phyloP scores from a whole-genome alignment of 2,888 invertebrate species.

The Eupithecia abbreviata region DNA sequence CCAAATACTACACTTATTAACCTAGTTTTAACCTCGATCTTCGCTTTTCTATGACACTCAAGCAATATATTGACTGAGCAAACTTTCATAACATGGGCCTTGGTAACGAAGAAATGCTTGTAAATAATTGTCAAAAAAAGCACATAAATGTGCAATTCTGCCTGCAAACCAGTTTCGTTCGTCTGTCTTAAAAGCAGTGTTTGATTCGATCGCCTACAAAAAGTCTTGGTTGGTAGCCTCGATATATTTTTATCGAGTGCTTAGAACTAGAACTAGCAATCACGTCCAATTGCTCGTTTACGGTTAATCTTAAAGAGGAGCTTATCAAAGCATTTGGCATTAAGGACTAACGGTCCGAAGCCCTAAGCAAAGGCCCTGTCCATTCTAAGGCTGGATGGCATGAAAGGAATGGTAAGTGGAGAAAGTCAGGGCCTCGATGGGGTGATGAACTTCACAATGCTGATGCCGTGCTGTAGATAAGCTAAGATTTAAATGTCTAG shows the following conservation, averaged over 20 bases:
- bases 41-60: too few species aligned
- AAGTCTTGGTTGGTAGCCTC: not conserved
- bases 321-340: conserved; percentile 17
- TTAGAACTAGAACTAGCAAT: not conserved
- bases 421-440: conserved; percentile 30
- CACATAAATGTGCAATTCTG: too few species aligned
- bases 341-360: conserved; percentile 16
- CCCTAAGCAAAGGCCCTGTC: conserved; percentile 1
- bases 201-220: too few species aligned
- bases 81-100: too few species aligned
- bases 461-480: conserved; percentile 32
- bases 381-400: conserved; percentile 2
- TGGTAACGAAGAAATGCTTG: not conserved
- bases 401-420: conserved; percentile 30
- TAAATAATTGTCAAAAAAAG: not conserved
- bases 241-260: not conserved
- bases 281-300: not conserved
- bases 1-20: not conserved
- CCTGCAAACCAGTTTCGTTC: too few species aligned
- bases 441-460: conserved; percentile 36
- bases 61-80: too few species aligned
- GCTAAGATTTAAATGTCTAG: conserved; percentile 36
- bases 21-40: too few species aligned
- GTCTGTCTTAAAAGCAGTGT: too few species aligned
- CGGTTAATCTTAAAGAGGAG: not conserved